These are phyloP conservation scores for Drosophila putrida DNA, from an alignment of 2,888 invertebrate species.

Conservation along the genomic window DNA sequence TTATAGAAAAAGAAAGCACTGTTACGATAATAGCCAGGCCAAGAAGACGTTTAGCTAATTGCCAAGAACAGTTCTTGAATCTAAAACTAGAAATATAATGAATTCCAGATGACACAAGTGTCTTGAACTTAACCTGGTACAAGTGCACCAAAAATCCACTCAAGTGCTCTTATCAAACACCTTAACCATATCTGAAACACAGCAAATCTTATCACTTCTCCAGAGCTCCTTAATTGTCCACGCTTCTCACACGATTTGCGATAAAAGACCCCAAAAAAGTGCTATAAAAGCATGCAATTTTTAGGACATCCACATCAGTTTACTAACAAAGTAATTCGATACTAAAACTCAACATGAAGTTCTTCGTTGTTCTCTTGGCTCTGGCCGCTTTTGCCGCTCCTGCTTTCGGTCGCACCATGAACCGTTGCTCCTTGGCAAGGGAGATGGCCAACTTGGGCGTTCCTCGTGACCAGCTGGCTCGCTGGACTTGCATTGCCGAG, in stretches of 20 bases:
- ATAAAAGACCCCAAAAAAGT: conserved; percentile 17
- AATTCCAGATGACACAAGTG: neutral
- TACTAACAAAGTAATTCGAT: conserved; percentile 17
- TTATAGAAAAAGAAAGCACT: conserved; percentile 42
- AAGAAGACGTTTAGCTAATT: conserved; percentile 3
- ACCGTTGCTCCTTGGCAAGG: conserved; percentile 72
- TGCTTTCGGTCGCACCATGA: conserved; percentile 58
- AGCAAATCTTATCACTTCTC: conserved; percentile 32
- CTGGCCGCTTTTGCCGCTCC: conserved; percentile 66
- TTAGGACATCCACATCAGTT: conserved; percentile 52
- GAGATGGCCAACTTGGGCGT: conserved; percentile 76
- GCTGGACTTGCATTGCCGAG: conserved; percentile 80
- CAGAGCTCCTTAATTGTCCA: conserved; percentile 1
- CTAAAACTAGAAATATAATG: neutral
- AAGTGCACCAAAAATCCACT: neutral
- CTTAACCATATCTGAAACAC: conserved; percentile 6
- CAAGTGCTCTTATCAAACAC: conserved; percentile 3
- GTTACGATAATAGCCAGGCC: conserved; percentile 64
- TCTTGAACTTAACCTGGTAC: neutral
- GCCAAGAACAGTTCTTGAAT: conserved; percentile 31
- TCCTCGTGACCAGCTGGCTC: conserved; percentile 62
- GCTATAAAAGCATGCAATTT: conserved; percentile 41
- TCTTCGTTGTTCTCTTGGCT: conserved; percentile 54
- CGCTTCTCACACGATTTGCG: conserved; percentile 7
- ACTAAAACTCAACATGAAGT: conserved; percentile 52